Conservation (phyloP, 1,140 invertebrate genomes). For the Cotesia glomerata region DNA sequence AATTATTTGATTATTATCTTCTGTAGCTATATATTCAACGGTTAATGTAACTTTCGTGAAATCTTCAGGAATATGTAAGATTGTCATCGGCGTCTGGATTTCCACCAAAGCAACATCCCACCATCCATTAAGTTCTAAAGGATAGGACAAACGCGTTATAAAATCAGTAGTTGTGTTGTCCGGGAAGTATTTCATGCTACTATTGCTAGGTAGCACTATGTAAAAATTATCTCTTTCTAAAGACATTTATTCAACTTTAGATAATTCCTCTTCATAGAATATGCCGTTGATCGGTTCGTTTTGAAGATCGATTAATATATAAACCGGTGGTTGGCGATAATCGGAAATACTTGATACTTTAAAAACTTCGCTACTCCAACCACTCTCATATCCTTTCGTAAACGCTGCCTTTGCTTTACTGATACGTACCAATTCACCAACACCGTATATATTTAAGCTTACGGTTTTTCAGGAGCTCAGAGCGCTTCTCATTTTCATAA, state of each 20-base stretch:
- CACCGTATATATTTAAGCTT: constrained; percentile 23
- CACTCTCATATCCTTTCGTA: constrained; percentile 10
- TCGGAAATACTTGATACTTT: neutral
- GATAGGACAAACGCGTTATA: no score
- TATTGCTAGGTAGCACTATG: constrained; percentile 23
- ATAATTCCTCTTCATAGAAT: neutral
- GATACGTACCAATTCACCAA: constrained; percentile 22
- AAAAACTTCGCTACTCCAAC: neutral
- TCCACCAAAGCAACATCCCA: constrained; percentile 33
- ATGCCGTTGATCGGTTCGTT: neutral
- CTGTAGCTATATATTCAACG: no score
- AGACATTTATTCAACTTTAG: neutral
- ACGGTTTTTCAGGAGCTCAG: neutral
- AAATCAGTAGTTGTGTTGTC: constrained; percentile 37
- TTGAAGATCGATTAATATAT: neutral
- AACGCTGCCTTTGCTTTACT: constrained; percentile 18
- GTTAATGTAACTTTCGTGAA: no score
- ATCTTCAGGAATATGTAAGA: constrained; percentile 13
- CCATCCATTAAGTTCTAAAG: constrained; percentile 14
- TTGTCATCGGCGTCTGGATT: constrained; percentile 35
- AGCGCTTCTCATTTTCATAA: no score
- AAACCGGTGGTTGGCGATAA: neutral
- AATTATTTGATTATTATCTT: no score
- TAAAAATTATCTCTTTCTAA: constrained; percentile 23
- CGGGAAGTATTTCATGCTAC: constrained; percentile 38